Evolutionary conservation across 2,888 invertebrate genomes (phyloP).

Genomic region (Thera britannica): DNA sequence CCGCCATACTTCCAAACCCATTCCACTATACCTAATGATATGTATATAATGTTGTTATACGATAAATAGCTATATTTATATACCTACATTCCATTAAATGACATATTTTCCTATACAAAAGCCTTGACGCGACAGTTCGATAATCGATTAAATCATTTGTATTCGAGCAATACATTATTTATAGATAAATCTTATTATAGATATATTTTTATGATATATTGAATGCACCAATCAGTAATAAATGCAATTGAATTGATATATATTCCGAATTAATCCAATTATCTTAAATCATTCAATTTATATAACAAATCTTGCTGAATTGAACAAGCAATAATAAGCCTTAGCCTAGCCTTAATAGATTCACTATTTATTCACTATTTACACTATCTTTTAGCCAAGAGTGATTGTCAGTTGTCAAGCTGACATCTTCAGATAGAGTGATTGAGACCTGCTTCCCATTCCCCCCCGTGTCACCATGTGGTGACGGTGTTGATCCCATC

Average conservation of each 20-base stretch:
- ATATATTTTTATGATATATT: constrained; percentile 15
- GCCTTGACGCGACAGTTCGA: neutral
- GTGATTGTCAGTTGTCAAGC: constrained; percentile 19
- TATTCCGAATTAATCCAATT: neutral
- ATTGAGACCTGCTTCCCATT: constrained; percentile 31
- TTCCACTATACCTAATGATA: constrained; percentile 30
- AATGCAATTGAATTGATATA: neutral
- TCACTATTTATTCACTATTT: neutral
- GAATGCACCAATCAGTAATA: constrained; percentile 16
- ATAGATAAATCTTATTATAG: constrained; percentile 1
- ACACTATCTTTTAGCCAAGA: neutral
- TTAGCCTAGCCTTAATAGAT: constrained; percentile 9
- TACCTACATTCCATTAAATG: constrained; percentile 25
- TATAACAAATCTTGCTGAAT: no score
- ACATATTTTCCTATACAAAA: constrained; percentile 22
- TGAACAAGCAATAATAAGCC: constrained; percentile 11
- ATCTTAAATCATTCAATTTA: neutral
- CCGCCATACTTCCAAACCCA: constrained; percentile 28
- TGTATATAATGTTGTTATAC: constrained; percentile 29
- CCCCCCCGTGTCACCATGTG: constrained; percentile 69
- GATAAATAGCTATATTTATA: constrained; percentile 32
- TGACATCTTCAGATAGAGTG: constrained; percentile 26
- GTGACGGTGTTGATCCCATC: constrained; percentile 56
- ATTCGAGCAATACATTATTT: neutral
- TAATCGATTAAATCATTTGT: neutral